phyloP scores from a whole-genome alignment of 2,113 vertebrate genomes.

The Carettochelys insculpta region DNA sequence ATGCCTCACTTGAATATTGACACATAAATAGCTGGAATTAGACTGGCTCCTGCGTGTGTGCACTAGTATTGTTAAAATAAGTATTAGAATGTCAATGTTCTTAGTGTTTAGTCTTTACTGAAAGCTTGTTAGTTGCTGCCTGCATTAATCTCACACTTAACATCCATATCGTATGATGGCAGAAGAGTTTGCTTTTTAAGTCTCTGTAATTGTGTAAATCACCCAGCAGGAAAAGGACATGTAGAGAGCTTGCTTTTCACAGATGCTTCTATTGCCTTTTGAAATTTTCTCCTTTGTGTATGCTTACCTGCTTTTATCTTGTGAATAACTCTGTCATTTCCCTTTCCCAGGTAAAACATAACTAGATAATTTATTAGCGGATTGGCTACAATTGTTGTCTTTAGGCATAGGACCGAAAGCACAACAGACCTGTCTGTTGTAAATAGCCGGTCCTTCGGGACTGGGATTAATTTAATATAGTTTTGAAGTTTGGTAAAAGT shows the following conservation, averaged over 20 bases:
- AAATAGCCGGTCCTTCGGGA: background rate
- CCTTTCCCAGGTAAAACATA: background rate
- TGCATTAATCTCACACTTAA: background rate
- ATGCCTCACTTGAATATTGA: background rate
- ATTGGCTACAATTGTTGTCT: background rate
- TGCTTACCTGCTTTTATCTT: background rate
- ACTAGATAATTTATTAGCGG: background rate
- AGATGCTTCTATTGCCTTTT: background rate
- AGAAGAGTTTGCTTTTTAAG: background rate
- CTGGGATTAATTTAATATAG: no score
- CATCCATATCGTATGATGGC: background rate
- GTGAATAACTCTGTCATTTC: background rate
- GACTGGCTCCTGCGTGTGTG: background rate
- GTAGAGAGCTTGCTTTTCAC: background rate
- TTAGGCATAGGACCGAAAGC: background rate
- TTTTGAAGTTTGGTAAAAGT: background rate
- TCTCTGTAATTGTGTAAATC: background rate
- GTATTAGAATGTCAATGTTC: background rate
- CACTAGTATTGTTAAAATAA: background rate
- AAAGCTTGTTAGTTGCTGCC: background rate
- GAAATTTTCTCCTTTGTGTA: background rate
- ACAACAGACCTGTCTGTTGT: background rate
- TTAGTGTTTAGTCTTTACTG: background rate
- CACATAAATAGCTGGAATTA: background rate
- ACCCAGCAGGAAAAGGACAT: background rate